A percentile compares a stretch with the other conserved stretches of the same genome.
Conservation (phyloP, 2,113 vertebrate species). For the Burhinus oedicnemus region DNA sequence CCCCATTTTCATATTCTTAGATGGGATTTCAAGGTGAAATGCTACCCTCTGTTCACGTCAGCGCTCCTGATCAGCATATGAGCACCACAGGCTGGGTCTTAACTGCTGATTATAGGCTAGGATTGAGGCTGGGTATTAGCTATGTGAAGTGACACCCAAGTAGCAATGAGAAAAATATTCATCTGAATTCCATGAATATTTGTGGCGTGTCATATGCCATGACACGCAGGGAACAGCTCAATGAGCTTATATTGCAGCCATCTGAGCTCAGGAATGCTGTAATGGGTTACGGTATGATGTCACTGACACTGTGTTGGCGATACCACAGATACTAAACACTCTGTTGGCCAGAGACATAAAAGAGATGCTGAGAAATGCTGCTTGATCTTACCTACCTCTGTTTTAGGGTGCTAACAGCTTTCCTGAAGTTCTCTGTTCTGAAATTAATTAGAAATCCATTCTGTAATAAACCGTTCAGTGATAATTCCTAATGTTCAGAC, state of each 20-base stretch:
- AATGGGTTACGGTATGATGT: not conserved
- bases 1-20: not conserved
- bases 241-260: not conserved
- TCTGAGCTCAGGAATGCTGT: not conserved
- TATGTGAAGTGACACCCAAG: not conserved
- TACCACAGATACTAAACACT: not conserved
- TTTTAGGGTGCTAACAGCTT: not conserved
- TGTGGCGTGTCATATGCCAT: not conserved
- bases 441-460: constrained; percentile 30
- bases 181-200: constrained; percentile 9
- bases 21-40: not conserved
- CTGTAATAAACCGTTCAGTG: not conserved
- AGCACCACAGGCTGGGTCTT: not conserved
- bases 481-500: not conserved
- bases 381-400: not conserved
- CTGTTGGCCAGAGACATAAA: not conserved
- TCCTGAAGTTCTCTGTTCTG: not conserved
- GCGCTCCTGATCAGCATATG: not conserved
- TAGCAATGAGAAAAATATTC: constrained; percentile 2
- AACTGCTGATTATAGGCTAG: not conserved
- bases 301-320: not conserved
- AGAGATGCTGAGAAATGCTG: not conserved
- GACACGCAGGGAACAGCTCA: not conserved
- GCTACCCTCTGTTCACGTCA: not conserved
- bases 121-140: not conserved